Conservation (phyloP, 2,797 vertebrate species). For the Dallia pectoralis region DNA sequence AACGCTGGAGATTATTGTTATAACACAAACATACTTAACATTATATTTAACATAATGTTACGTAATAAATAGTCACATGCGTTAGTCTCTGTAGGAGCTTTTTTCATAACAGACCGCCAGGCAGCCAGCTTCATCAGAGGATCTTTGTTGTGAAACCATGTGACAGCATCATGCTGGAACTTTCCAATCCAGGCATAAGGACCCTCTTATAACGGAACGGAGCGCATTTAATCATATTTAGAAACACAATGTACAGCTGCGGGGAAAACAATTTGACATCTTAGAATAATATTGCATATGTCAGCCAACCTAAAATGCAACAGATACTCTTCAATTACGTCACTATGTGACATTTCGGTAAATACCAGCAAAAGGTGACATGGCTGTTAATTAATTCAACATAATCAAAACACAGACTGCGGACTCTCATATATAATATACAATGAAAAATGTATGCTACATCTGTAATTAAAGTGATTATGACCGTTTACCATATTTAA, state of each 20-base stretch:
- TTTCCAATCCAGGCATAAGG: slow-evolving; percentile 51
- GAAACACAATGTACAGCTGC: slow-evolving; percentile 15
- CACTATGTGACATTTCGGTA: background rate
- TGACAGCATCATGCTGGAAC: slow-evolving; percentile 44
- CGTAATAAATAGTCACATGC: slow-evolving; percentile 45
- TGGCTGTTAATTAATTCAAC: background rate
- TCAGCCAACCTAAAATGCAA: background rate
- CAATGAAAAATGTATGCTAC: background rate
- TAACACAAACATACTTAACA: too few species aligned
- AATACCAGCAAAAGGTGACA: too few species aligned
- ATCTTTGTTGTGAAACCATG: slow-evolving; percentile 44
- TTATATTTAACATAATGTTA: background rate
- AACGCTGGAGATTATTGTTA: too few species aligned
- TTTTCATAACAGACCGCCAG: background rate
- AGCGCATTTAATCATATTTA: background rate
- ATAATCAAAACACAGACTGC: background rate
- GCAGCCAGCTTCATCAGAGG: slow-evolving; percentile 10
- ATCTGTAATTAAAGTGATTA: background rate
- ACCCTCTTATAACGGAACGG: slow-evolving; percentile 24
- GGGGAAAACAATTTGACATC: background rate
- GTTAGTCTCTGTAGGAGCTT: slow-evolving; percentile 44
- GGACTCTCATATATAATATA: background rate
- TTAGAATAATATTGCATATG: too few species aligned
- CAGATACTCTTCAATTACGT: background rate
- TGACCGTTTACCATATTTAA: background rate